Evolutionary conservation across 2,888 invertebrate species (phyloP), one percentile per base, ranked within the genome.

Genomic region (Caprella mutica): DNA sequence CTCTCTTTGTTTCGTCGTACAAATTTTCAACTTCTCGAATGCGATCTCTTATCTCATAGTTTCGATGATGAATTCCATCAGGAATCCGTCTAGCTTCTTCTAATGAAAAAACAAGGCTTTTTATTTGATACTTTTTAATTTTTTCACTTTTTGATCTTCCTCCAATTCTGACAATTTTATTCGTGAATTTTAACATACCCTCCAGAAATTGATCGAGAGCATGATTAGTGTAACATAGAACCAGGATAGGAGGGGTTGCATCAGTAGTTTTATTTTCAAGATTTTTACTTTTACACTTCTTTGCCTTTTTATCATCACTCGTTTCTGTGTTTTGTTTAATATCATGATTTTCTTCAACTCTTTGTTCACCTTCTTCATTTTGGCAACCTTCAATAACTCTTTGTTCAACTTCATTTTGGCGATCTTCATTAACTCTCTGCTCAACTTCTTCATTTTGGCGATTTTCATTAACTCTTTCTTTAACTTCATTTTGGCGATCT

Each of bases 151-250:
- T 81, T 2, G 82, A 80, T 68, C 83, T 81, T 24, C 81, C 79
- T 0, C 87, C 86, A 53, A 87, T 74, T 58, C 86, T 76, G 1
- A 85, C 74, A 58, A 87, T 76, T 58, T 76, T 76, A 0, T 76
- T 68, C 0, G 83, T 84, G 27, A 46, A 64, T 2, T 42, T 14
- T 1, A 35, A 43, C 55, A 64, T 64, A 14, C 59, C 63, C n/a
- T 85, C 82, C 33, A 90, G 72, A 70, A 90, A 89, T 70, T 89
- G 87, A 74, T 90, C 90, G 42, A 91, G 73, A 5, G 89, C 88
- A 70, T 88, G 86, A 74, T 91, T 90, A 6, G 88, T 89, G 70
- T 81, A 86, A 68, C 87, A 86, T 21, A 90, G 81, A 0, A 90
- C 75, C 9, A 89, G 73, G 70, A 89, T 83, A 1, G 85, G 84